Conservation (phyloP, 2,113 vertebrate species). For the Toxotes chatareus region DNA sequence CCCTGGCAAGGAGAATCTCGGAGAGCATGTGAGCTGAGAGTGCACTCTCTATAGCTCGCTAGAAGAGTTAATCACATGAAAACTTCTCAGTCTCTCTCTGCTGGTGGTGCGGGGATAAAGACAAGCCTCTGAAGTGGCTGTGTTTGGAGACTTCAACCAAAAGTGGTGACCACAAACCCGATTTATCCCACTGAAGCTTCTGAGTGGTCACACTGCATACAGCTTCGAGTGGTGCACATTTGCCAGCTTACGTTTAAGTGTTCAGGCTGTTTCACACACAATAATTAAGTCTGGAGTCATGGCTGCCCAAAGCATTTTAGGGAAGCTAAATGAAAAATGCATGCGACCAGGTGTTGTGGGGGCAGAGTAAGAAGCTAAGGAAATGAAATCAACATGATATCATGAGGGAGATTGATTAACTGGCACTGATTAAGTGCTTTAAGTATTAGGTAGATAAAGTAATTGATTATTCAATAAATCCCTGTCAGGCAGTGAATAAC, state of each 20-base stretch:
- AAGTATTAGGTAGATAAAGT: slow-evolving; percentile 91
- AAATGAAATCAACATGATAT: slow-evolving; percentile 83
- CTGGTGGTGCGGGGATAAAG: slow-evolving; percentile 64
- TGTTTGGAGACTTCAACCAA: slow-evolving; percentile 68
- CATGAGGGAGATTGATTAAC: slow-evolving; percentile 87
- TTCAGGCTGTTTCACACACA: slow-evolving; percentile 46
- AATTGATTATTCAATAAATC: slow-evolving; percentile 94
- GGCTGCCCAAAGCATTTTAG: slow-evolving; percentile 41
- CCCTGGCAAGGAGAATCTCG: slow-evolving; percentile 53
- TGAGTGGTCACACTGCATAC: slow-evolving; percentile 49
- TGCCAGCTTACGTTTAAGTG: slow-evolving; percentile 55
- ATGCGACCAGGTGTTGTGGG: slow-evolving; percentile 64
- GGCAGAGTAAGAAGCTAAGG: slow-evolving; percentile 51
- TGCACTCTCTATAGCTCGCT: slow-evolving; percentile 47
- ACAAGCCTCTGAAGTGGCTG: slow-evolving; percentile 71
- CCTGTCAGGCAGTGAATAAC: slow-evolving; percentile 81
- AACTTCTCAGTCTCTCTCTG: slow-evolving; percentile 61
- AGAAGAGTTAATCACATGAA: slow-evolving; percentile 66
- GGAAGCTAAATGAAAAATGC: slow-evolving; percentile 59
- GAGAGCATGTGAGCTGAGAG: slow-evolving; percentile 48
- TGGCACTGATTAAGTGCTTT: slow-evolving; percentile 89
- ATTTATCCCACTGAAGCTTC: slow-evolving; percentile 64
- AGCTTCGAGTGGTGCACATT: slow-evolving; percentile 50
- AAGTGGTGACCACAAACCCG: slow-evolving; percentile 64
- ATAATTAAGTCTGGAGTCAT: slow-evolving; percentile 50